phyloP scores from a whole-genome alignment of 2,888 invertebrate genomes.

The Drosophila mimica region DNA sequence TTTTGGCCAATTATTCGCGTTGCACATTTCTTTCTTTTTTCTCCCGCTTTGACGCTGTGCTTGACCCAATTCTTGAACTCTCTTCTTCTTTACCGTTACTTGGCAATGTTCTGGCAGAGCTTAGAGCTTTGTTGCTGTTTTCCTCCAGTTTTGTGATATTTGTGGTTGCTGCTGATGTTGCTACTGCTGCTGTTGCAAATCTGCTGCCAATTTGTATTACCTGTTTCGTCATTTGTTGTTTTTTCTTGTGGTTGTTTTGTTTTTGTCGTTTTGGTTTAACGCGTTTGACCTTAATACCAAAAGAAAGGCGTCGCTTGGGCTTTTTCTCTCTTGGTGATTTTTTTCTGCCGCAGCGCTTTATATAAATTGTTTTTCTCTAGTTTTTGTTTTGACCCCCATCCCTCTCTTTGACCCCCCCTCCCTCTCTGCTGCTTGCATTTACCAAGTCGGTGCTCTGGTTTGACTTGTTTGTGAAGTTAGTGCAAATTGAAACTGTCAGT shows the following conservation, averaged over 20 bases:
- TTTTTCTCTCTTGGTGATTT: conserved; percentile 22
- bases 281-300: conserved; percentile 77
- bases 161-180: conserved; percentile 66
- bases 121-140: conserved; percentile 22
- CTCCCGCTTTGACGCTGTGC: conserved; percentile 11
- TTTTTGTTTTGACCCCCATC: background rate
- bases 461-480: conserved; percentile 44
- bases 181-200: conserved; percentile 64
- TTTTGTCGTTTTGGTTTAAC: conserved; percentile 68
- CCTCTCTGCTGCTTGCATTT: background rate
- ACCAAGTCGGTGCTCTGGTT: conserved; percentile 7
- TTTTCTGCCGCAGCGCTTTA: conserved; percentile 30
- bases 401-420: too few relatives aligned
- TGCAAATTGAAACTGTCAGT: conserved; percentile 71
- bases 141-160: conserved; percentile 57
- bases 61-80: conserved; percentile 73
- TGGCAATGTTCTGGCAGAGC: conserved; percentile 37
- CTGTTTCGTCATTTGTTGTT: conserved; percentile 43
- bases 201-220: conserved; percentile 66
- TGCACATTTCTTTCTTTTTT: conserved; percentile 31
- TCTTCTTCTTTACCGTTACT: conserved; percentile 52
- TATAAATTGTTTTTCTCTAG: conserved; percentile 39
- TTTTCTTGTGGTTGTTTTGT: conserved; percentile 30
- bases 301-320: conserved; percentile 75
- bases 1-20: conserved; percentile 53